Percentiles rank a stretch among this genome's conserved stretches.
phyloP scores from a whole-genome alignment of 2,797 vertebrate species.

The Ateles fusciceps region DNA sequence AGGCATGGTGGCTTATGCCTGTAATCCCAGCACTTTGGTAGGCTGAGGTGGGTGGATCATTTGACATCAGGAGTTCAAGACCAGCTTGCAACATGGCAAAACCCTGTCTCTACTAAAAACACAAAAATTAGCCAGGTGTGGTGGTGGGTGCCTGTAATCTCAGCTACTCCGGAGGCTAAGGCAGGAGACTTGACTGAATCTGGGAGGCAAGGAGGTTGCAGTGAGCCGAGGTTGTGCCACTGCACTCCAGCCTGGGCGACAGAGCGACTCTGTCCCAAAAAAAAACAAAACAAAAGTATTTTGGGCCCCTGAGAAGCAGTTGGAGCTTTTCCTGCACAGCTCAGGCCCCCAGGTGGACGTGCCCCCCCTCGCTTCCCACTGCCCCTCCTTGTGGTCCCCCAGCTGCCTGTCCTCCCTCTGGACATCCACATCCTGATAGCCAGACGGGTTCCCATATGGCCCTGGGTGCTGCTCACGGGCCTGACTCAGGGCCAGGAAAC shows the following conservation, averaged over 20 bases:
- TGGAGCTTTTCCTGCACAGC: background rate
- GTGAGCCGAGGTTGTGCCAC: background rate
- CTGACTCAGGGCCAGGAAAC: slow-evolving; percentile 11
- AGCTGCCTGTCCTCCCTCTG: background rate
- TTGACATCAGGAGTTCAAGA: background rate
- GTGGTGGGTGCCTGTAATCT: background rate
- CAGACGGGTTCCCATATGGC: slow-evolving; percentile 16
- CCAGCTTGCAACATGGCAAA: too few relatives aligned
- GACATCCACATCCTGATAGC: background rate
- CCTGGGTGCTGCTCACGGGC: background rate
- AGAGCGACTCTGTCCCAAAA: background rate
- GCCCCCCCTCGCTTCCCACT: accelerated
- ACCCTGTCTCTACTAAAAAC: background rate
- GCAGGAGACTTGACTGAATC: too few relatives aligned
- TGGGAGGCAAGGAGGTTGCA: accelerated
- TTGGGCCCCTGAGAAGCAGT: background rate
- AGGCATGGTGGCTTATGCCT: background rate
- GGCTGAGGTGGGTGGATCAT: background rate
- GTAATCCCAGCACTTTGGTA: background rate
- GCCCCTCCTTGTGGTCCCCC: accelerated
- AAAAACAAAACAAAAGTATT: background rate
- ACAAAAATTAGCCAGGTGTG: background rate
- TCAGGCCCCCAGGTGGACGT: background rate
- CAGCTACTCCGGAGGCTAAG: background rate
- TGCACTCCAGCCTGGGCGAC: background rate